Evolutionary conservation across 2,888 invertebrate species (phyloP).

Genomic region (Lepidochrysops patricia): DNA sequence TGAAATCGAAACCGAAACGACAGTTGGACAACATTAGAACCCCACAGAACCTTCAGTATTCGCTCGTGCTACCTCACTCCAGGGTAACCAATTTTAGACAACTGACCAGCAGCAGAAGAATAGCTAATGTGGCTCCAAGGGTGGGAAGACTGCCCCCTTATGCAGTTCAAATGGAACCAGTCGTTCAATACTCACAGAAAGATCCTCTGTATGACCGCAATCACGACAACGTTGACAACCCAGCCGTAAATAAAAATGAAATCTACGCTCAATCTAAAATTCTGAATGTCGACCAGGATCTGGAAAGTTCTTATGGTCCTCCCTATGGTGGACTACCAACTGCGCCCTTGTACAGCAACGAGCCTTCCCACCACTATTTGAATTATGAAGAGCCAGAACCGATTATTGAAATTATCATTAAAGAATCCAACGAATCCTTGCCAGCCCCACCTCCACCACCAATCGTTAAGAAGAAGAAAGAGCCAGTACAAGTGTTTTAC

Average conservation of each 20-base stretch:
- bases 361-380: slow-evolving; percentile 63
- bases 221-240: slow-evolving; percentile 62
- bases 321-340: slow-evolving; percentile 58
- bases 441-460: slow-evolving; percentile 77
- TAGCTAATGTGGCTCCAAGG: slow-evolving; percentile 61
- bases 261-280: slow-evolving; percentile 67
- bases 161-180: slow-evolving; percentile 87
- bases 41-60: slow-evolving; percentile 75
- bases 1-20: slow-evolving; percentile 69
- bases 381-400: slow-evolving; percentile 86
- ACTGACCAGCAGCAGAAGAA: slow-evolving; percentile 67
- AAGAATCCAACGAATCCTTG: slow-evolving; percentile 88
- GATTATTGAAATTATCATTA: slow-evolving; percentile 93
- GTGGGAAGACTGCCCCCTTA: slow-evolving; percentile 78
- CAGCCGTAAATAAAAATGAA: slow-evolving; percentile 57
- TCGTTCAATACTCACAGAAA: slow-evolving; percentile 85
- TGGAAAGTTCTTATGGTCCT: slow-evolving; percentile 63
- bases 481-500: slow-evolving; percentile 92
- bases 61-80: slow-evolving; percentile 73
- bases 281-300: slow-evolving; percentile 58
- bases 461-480: slow-evolving; percentile 76
- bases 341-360: slow-evolving; percentile 66
- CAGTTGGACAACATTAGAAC: slow-evolving; percentile 69
- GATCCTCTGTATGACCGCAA: slow-evolving; percentile 82
- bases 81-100: slow-evolving; percentile 70